A percentile compares a stretch with the other conserved stretches of the same genome.
phyloP scores from a whole-genome alignment of 2,113 vertebrate genomes.

The Anser brachyrhynchus region DNA sequence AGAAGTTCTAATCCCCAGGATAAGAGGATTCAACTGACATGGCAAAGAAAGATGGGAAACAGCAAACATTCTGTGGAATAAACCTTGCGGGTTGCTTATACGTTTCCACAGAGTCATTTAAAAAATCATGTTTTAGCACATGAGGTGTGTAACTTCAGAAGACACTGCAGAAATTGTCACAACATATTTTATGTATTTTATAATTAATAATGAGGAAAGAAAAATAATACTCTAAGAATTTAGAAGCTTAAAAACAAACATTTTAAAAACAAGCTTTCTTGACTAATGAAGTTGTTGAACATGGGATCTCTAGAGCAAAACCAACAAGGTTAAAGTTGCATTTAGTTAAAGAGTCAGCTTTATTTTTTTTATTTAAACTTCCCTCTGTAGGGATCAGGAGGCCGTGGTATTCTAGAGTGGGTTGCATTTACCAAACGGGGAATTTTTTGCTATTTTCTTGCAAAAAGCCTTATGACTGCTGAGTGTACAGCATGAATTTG shows the following conservation, averaged over 20 bases:
- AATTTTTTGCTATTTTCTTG: not conserved
- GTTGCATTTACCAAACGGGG: not conserved
- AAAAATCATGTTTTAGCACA: not conserved
- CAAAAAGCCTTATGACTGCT: not conserved
- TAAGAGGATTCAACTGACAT: constrained; percentile 1
- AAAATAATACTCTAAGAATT: not conserved
- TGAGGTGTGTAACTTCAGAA: not conserved
- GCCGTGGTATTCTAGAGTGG: not conserved
- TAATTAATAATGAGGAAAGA: not conserved
- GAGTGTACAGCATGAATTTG: not conserved
- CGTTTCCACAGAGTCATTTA: not conserved
- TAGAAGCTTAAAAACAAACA: not conserved
- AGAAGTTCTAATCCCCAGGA: not conserved
- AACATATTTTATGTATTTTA: not conserved
- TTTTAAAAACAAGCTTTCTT: not conserved
- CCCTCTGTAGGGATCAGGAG: not conserved
- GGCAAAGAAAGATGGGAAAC: not conserved
- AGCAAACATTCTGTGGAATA: not conserved
- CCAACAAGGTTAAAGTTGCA: not conserved
- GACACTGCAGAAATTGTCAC: not conserved
- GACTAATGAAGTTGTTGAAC: not conserved
- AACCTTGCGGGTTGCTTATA: not conserved
- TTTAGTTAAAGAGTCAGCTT: not conserved
- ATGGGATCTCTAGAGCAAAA: not conserved
- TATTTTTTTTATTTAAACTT: not conserved